These are phyloP conservation scores for Trichomalopsis sarcophagae DNA, from an alignment of 1,140 invertebrate species.

Conservation along the genomic window DNA sequence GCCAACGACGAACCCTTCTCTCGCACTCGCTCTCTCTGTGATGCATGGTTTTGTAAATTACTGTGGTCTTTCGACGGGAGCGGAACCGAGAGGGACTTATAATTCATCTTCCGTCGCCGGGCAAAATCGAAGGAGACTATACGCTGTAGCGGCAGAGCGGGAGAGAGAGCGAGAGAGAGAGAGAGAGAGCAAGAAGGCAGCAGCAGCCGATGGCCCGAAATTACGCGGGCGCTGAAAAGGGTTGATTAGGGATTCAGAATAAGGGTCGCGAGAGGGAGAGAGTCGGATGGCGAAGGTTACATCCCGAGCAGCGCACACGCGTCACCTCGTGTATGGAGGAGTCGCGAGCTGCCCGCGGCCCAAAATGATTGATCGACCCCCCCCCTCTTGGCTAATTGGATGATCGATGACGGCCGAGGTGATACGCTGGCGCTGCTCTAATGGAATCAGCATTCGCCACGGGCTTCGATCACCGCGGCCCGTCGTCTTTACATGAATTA, in stretches of 20 bases:
- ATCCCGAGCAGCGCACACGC: conserved; percentile 60
- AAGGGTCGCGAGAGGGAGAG: conserved; percentile 64
- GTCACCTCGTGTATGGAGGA: conserved; percentile 55
- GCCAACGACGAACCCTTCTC: conserved; percentile 43
- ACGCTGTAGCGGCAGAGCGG: neutral
- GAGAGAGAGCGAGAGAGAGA: conserved; percentile 37
- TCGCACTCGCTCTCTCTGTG: neutral
- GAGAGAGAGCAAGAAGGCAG: conserved; percentile 31
- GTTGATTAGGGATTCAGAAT: conserved; percentile 74
- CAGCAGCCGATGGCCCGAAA: conserved; percentile 63
- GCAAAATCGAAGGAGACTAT: conserved; percentile 49
- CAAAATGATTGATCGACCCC: conserved; percentile 69
- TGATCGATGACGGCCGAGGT: conserved; percentile 70
- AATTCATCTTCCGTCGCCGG: conserved; percentile 53
- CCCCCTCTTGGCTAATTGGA: conserved; percentile 67
- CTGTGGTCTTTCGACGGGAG: conserved; percentile 42
- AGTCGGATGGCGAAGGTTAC: conserved; percentile 63
- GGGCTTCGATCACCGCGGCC: neutral
- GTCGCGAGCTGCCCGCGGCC: conserved; percentile 66
- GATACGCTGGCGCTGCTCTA: conserved; percentile 12
- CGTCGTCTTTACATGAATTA: neutral
- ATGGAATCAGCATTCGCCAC: neutral
- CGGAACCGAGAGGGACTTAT: conserved; percentile 43
- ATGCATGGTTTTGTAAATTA: conserved; percentile 55
- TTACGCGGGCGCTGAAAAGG: conserved; percentile 73